Percentiles rank a stretch among this genome's conserved stretches.
Conservation (phyloP, 2,113 vertebrate genomes). For the Daboia siamensis region DNA sequence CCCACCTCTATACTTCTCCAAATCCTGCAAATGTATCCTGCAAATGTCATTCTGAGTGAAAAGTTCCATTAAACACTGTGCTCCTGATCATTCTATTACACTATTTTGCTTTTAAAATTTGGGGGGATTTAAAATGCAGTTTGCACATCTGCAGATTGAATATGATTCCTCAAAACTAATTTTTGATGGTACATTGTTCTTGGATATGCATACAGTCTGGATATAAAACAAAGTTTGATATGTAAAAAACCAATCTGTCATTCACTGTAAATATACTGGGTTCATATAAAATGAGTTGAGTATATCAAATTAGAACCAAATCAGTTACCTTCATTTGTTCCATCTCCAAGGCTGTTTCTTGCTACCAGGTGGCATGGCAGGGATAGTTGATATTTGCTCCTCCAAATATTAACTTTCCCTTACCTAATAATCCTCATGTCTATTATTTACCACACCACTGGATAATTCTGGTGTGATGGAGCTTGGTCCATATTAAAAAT, state of each 20-base stretch:
- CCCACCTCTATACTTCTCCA: background rate
- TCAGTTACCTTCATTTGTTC: background rate
- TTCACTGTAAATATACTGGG: background rate
- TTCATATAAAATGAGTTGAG: background rate
- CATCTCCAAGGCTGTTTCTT: background rate
- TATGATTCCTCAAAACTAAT: background rate
- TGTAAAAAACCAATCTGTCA: background rate
- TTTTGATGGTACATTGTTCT: slow-evolving; percentile 11
- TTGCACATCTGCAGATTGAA: background rate
- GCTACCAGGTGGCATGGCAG: background rate
- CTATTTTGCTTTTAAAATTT: background rate
- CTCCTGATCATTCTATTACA: background rate
- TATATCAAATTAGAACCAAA: background rate
- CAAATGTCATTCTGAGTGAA: background rate
- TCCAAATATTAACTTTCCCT: background rate
- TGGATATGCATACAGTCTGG: background rate
- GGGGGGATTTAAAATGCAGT: background rate
- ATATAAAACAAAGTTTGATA: background rate
- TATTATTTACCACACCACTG: background rate
- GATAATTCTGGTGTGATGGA: background rate
- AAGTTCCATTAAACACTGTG: background rate
- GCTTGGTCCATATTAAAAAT: background rate
- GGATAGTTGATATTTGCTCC: background rate
- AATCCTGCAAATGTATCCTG: background rate
- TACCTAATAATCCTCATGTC: background rate